These are phyloP conservation scores for Calypte anna DNA, from an alignment of 2,113 vertebrate species.

Conservation along the genomic window DNA sequence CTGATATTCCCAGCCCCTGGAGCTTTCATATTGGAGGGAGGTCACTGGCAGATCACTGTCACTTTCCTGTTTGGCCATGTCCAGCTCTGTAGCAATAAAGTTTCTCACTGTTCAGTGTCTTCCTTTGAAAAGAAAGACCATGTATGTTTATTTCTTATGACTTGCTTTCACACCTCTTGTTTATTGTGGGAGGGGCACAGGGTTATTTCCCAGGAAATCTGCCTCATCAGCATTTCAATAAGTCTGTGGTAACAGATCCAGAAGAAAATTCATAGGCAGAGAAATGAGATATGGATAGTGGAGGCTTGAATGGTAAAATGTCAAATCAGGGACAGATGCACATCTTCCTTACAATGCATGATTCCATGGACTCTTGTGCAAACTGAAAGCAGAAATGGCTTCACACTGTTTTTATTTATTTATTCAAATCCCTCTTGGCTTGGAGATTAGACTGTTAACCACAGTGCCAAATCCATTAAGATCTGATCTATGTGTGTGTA, in stretches of 20 bases:
- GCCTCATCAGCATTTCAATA: neutral
- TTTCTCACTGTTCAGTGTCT: neutral
- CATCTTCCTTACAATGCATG: accelerated
- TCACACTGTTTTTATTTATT: neutral
- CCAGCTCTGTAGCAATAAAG: neutral
- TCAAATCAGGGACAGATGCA: neutral
- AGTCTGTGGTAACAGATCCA: neutral
- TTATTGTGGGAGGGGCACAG: neutral
- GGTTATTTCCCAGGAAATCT: neutral
- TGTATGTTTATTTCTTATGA: neutral
- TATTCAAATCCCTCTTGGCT: neutral
- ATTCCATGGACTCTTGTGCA: neutral
- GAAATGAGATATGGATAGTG: neutral
- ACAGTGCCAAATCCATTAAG: neutral
- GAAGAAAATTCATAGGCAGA: neutral
- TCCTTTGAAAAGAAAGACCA: neutral
- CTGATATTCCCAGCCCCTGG: neutral
- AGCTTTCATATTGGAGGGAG: neutral
- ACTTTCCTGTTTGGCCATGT: neutral
- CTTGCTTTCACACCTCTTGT: neutral
- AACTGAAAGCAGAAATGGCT: neutral
- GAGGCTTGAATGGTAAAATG: neutral
- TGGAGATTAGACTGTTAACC: neutral
- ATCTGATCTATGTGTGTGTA: neutral
- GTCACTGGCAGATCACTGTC: neutral